Evolutionary conservation across 2,888 invertebrate genomes (phyloP), one percentile per base, ranked within the genome.

Genomic region (Mamestra brassicae): DNA sequence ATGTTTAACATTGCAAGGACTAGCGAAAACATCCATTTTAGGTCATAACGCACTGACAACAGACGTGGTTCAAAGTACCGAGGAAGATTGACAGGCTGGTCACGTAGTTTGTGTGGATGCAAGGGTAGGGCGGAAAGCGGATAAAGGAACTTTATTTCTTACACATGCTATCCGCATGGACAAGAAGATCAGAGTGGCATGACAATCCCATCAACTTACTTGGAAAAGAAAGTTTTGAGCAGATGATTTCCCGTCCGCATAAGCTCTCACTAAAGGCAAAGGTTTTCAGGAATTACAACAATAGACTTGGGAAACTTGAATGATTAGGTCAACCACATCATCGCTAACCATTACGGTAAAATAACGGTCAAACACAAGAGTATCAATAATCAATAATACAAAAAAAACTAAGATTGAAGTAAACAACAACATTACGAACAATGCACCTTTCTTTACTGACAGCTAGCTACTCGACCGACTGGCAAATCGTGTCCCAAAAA

Each of bases 21-120:
- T 74, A 69, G 84, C 80, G 38, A 72, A 80, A 71, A 73, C 74
- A 74, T 62, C 67, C 58, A 84, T 81, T 81, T 78, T 74, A 86
- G 85, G 85, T 81, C 87, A 85, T 86, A 86, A 78, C 57, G 80
- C 57, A 55, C 36, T n/a, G 55, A 76, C 54, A 61, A 38, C 47
- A 15, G 78, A 60, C 78, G 15, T 54, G 47, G 77, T 76, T 76
- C 47, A 17, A 26, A 82, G 74, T 74, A 66, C 58, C 26, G 55
- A 55, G 67, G 52, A 58, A 8, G 58, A 84, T 81, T 81, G 74
- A 63, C 69, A 84, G 45, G 80, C 80, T 38, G 55, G 55, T 80
- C 80, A 81, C 80, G 84, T 74, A 80, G n/a, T 11, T 8, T 36
- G 47, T 38, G 38, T 10, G 11, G 68, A 17, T 74, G 17, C 13